Base-by-base conservation (phyloP, 2,797 vertebrate genomes). In the Enteromius fasciolatus region DNA sequence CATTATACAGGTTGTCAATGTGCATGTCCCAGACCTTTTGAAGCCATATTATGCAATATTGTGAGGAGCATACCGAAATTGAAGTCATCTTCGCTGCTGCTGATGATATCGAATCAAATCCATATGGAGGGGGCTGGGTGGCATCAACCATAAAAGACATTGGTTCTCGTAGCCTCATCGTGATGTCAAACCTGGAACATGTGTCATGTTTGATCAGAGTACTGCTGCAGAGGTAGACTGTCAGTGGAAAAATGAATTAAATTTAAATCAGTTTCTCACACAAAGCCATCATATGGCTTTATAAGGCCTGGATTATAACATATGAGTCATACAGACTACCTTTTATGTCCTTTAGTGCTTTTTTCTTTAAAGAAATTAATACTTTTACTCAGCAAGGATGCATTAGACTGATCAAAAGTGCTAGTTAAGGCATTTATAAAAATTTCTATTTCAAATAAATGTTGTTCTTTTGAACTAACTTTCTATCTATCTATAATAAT, bases 361-460 rank as follows among this genome's bases (percentile, higher is more conserved):
- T 63, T 61, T 63, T 31, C 3, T 63, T 63, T 3, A 63, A 15
- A 63, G 25, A 63, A 63, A 63, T 63, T 0, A 67, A 67, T 67
- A 67, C 33, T 67, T 67, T 39, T 67, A 67, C 33, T 67, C 31
- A 39, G 33, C 64, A 67, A 67, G 64, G 10, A 39, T n/a, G 10
- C 9, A 67, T 67, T 39, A 41, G 20, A 39, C 20, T 39, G 4
- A 39, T 41, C 67, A 69, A 69, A 69, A 69, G 67, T 69, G 67
- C 7, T 1, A 44, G 39, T 69, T 15, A 15, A 69, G 33, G 5
- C 39, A 44, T 69, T 69, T 44, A 44, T 69, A 46, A 69, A 25
- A 1, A 46, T 69, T n/a, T 66, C 17, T 10, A 20, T 67, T 67
- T 69, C 12, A 69, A 25, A 46, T 15, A 46, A 15, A 44, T 70